These are phyloP conservation scores for Aspidiotus destructor DNA, from an alignment of 2,888 invertebrate genomes.

Conservation along the genomic window DNA sequence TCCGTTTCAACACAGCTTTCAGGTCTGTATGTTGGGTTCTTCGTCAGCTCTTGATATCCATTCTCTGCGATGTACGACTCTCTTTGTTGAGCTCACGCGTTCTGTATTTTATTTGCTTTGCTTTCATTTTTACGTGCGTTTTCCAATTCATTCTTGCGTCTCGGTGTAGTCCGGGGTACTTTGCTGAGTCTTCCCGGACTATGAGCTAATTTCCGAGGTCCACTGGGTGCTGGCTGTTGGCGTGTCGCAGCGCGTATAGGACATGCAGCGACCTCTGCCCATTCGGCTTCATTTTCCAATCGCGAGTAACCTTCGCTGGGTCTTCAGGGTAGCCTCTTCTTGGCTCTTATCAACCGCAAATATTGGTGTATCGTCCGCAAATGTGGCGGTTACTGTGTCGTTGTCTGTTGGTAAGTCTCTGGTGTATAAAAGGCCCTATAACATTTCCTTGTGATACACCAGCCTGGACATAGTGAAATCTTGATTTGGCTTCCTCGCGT, in stretches of 20 bases:
- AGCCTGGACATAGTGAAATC: too few species aligned
- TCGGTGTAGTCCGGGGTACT: neutral
- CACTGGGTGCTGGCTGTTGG: neutral
- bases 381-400: neutral
- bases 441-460: too few species aligned
- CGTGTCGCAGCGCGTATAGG: neutral
- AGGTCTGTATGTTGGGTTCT: too few species aligned
- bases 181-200: neutral
- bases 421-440: neutral
- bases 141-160: neutral
- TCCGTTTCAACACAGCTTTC: too few species aligned
- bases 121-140: slow-evolving; percentile 10
- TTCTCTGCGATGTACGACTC: too few species aligned
- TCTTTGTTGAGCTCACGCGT: neutral
- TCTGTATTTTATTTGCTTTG: slow-evolving; percentile 1
- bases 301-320: neutral
- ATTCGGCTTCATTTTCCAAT: slow-evolving; percentile 7
- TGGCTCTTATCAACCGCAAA: neutral
- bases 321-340: neutral
- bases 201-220: neutral
- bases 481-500: too few species aligned
- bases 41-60: too few species aligned
- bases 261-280: slow-evolving; percentile 5
- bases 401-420: neutral
- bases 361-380: slow-evolving; percentile 11